Conservation (phyloP, 2,113 vertebrate species). For the Macquaria australasica region DNA sequence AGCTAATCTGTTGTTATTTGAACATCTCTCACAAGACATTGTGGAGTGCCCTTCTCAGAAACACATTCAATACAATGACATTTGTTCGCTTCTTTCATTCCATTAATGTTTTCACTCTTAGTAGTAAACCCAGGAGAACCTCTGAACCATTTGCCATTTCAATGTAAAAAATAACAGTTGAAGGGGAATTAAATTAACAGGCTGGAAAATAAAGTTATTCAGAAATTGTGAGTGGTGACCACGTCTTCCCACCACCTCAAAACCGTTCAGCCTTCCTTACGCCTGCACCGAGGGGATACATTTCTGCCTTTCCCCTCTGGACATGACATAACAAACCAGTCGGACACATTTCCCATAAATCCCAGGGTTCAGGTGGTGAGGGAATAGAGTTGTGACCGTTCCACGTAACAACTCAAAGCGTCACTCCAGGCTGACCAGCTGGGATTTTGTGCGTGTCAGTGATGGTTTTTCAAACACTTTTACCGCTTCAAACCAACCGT, state of each 20-base stretch:
- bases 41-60: conserved; percentile 26
- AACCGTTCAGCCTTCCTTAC: conserved; percentile 64
- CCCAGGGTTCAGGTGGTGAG: conserved; percentile 66
- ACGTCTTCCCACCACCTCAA: conserved; percentile 60
- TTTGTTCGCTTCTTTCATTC: conserved; percentile 23
- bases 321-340: conserved; percentile 60
- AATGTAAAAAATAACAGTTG: conserved; percentile 66
- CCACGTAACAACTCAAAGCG: conserved; percentile 55
- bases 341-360: conserved; percentile 62
- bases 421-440: conserved; percentile 73
- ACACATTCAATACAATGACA: conserved; percentile 54
- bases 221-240: conserved; percentile 72
- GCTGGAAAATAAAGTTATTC: conserved; percentile 74
- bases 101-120: conserved; percentile 38
- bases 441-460: conserved; percentile 60
- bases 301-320: conserved; percentile 52
- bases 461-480: conserved; percentile 74
- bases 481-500: conserved; percentile 68
- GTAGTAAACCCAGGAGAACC: conserved; percentile 82
- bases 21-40: conserved; percentile 29
- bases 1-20: conserved; percentile 41
- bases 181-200: conserved; percentile 80
- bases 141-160: conserved; percentile 79
- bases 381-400: conserved; percentile 59
- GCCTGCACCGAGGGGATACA: conserved; percentile 36